Evolutionary conservation across 2,113 vertebrate species (phyloP).

Genomic region (Anser brachyrhynchus): DNA sequence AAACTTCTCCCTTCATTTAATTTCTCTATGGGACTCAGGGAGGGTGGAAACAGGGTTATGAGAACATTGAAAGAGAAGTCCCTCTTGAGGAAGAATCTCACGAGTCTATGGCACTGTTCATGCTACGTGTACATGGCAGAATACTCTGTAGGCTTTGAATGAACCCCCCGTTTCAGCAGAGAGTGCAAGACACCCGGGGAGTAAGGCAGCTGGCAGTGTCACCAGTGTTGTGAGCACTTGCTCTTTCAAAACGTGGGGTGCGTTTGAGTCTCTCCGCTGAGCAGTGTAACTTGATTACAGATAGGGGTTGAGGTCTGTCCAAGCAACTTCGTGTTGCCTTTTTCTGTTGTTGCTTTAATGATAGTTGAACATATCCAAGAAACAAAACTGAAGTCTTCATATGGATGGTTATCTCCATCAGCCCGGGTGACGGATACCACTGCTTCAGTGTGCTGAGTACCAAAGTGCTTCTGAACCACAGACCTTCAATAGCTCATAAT

Average conservation of each 20-base stretch:
- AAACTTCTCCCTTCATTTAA: not conserved
- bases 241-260: not conserved
- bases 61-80: not conserved
- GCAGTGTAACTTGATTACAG: not conserved
- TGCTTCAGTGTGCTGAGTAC: not conserved
- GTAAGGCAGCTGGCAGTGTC: not conserved
- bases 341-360: not conserved
- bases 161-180: not conserved
- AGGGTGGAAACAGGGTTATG: not conserved
- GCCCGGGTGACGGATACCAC: not conserved
- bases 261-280: not conserved
- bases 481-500: not conserved
- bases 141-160: not conserved
- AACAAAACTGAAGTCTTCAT: not conserved
- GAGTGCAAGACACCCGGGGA: not conserved
- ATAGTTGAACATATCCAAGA: not conserved
- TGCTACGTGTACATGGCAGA: not conserved
- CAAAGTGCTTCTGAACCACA: not conserved
- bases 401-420: not conserved
- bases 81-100: not conserved
- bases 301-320: not conserved
- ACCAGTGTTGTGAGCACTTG: accelerated
- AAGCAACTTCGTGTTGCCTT: not conserved
- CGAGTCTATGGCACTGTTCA: accelerated
- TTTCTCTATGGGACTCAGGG: not conserved